These are phyloP conservation scores for Uria lomvia DNA, from an alignment of 2,113 vertebrate genomes.

Conservation along the genomic window DNA sequence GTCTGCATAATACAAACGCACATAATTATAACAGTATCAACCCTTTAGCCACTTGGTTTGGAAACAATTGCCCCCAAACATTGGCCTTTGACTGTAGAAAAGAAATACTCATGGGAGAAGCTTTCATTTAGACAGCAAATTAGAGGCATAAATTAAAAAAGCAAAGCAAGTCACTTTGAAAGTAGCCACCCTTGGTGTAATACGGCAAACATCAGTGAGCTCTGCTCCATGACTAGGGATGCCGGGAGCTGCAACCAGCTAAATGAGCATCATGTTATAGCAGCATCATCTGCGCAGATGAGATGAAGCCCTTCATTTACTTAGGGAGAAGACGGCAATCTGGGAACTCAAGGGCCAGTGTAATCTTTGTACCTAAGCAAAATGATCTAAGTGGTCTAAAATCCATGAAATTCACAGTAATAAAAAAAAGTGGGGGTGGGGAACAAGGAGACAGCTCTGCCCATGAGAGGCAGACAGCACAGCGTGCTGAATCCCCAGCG, in stretches of 20 bases:
- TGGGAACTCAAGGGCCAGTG: neutral
- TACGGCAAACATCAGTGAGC: accelerated
- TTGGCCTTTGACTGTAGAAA: neutral
- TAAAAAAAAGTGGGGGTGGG: accelerated
- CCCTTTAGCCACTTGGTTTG: neutral
- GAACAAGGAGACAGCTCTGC: neutral
- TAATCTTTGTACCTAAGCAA: neutral
- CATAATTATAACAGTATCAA: neutral
- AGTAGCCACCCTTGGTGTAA: neutral
- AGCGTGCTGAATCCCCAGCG: neutral
- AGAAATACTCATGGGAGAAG: neutral
- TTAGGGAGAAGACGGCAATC: accelerated
- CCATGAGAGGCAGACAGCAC: neutral
- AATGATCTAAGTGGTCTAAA: neutral
- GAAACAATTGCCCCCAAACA: neutral
- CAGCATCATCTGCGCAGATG: neutral
- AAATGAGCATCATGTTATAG: neutral
- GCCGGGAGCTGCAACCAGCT: neutral
- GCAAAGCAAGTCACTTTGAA: neutral
- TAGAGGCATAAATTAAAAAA: neutral
- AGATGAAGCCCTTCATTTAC: neutral
- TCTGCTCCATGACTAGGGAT: neutral
- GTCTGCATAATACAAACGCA: neutral
- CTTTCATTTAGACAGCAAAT: constrained; percentile 23
- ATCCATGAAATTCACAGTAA: neutral